phyloP scores from a whole-genome alignment of 2,797 vertebrate genomes.

The Tangara arthus region DNA sequence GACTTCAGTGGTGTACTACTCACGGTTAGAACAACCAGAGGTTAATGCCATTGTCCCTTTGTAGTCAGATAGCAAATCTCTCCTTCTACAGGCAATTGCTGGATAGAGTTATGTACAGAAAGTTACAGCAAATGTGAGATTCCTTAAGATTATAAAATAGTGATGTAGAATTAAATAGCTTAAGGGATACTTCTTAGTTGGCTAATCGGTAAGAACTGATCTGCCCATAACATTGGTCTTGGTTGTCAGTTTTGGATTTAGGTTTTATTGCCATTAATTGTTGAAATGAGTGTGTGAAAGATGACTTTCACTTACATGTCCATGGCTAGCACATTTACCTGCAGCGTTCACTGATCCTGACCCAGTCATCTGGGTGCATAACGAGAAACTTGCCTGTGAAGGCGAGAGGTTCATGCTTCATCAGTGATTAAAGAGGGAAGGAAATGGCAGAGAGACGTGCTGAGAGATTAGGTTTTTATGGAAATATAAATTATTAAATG shows the following conservation, averaged over 20 bases:
- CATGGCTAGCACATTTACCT: neutral
- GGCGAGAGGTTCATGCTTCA: fast-evolving
- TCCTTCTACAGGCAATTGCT: neutral
- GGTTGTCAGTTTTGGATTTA: neutral
- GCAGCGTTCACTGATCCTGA: neutral
- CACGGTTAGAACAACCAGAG: neutral
- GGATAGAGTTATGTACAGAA: neutral
- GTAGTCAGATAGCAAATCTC: neutral
- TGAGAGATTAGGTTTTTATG: neutral
- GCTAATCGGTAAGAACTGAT: neutral
- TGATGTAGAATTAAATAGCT: neutral
- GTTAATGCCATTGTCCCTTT: neutral
- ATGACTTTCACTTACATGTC: neutral
- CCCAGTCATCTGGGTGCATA: neutral
- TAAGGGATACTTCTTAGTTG: neutral
- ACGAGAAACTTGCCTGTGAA: neutral
- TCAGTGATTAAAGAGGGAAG: neutral
- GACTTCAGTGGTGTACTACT: neutral
- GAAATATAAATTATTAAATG: neutral
- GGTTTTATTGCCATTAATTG: neutral
- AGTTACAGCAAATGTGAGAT: neutral
- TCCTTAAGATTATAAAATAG: neutral
- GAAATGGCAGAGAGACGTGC: neutral
- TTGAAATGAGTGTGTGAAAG: neutral
- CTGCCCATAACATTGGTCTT: neutral